Evolutionary conservation across 2,888 invertebrate species (phyloP).

Genomic region (Oscheius onirici): DNA sequence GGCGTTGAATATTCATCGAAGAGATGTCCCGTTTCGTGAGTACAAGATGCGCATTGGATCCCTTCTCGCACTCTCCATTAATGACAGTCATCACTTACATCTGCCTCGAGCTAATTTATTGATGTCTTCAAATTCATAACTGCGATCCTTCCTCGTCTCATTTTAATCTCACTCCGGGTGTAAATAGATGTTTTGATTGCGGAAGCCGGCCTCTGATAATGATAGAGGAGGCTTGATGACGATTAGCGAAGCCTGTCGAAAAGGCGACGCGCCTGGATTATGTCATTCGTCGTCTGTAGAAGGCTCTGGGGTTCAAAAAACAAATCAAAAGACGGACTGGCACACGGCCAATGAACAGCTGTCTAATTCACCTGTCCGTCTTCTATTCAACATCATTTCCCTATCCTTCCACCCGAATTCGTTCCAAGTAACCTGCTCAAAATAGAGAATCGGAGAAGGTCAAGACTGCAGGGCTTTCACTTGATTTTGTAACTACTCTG

Average conservation of each 20-base stretch:
- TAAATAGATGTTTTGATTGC: constrained; percentile 22
- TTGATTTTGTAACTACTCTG: too few species aligned
- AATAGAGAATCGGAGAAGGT: too few species aligned
- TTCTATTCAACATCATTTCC: constrained; percentile 15
- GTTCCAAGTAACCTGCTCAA: too few species aligned
- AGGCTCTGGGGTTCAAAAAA: not conserved
- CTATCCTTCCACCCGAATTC: not conserved
- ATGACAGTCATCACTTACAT: constrained; percentile 15
- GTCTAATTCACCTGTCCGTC: constrained; percentile 17
- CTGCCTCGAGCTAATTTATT: not conserved
- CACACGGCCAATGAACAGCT: constrained; percentile 6
- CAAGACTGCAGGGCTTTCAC: too few species aligned
- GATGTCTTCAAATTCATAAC: constrained; percentile 13
- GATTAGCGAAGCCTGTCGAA: not conserved
- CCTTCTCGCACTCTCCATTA: constrained; percentile 12
- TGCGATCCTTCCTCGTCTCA: not conserved
- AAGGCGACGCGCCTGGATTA: too few species aligned
- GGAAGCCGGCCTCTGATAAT: constrained; percentile 1
- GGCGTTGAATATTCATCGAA: constrained; percentile 5
- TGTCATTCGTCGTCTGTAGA: too few species aligned
- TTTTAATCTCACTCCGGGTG: not conserved
- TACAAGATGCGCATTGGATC: not conserved
- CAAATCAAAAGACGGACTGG: not conserved
- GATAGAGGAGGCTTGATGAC: not conserved
- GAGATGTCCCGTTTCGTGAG: not conserved